Evolutionary conservation across 2,797 vertebrate genomes (phyloP).

Genomic region (Neosilurus mollespiculum): DNA sequence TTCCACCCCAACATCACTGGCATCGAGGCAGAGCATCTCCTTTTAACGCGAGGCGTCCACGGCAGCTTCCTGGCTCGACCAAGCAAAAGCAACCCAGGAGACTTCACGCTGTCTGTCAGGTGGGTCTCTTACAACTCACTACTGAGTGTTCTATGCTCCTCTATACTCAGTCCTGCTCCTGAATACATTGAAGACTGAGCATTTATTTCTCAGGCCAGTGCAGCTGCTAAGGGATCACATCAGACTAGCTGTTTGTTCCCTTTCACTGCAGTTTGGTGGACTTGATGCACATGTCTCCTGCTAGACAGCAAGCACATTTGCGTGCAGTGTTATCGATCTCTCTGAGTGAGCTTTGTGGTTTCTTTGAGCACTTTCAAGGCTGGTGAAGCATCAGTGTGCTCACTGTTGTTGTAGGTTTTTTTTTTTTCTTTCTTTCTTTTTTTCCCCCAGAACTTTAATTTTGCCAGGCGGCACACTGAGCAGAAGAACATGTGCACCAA

Average conservation of each 20-base stretch:
- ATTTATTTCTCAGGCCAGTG: background rate
- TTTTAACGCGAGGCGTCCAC: conserved; percentile 83
- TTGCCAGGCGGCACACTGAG: background rate
- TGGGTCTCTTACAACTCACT: conserved; percentile 47
- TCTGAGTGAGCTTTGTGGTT: conserved; percentile 34
- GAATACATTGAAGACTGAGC: conserved; percentile 2
- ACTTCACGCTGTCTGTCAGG: conserved; percentile 90
- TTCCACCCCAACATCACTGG: conserved; percentile 89
- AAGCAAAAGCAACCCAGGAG: conserved; percentile 89
- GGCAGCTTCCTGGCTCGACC: conserved; percentile 88
- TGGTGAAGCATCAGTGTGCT: conserved; percentile 14
- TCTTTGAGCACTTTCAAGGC: conserved; percentile 31
- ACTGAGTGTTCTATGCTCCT: conserved; percentile 15
- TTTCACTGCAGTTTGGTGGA: conserved; percentile 26
- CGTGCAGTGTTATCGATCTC: conserved; percentile 25
- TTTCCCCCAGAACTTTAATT: background rate
- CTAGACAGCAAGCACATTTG: conserved; percentile 31
- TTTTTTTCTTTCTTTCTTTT: no score
- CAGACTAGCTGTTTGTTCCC: conserved; percentile 32
- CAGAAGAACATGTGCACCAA: no score
- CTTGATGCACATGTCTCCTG: conserved; percentile 26
- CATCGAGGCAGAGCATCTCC: conserved; percentile 84
- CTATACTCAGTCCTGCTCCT: background rate
- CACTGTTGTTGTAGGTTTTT: background rate
- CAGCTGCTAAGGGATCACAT: conserved; percentile 26